phyloP scores from a whole-genome alignment of 1,140 invertebrate species.

The Brachionus koreanus region DNA sequence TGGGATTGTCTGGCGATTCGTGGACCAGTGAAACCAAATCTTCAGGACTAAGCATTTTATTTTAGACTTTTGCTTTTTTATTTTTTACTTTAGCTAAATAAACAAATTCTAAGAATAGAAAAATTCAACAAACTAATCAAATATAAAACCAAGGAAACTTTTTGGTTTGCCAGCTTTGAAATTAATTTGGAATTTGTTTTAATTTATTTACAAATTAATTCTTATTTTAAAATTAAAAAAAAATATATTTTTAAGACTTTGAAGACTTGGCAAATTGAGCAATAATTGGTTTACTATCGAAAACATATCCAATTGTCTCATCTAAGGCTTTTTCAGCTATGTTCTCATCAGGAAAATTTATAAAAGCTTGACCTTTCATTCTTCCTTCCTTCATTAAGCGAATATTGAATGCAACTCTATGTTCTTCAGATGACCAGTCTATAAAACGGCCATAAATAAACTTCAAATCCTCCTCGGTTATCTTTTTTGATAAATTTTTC shows the following conservation, averaged over 20 bases:
- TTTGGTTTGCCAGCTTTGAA: no score
- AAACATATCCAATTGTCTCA: conserved; percentile 81
- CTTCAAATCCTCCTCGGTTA: conserved; percentile 70
- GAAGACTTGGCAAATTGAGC: conserved; percentile 58
- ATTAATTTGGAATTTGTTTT: no score
- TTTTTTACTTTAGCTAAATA: not conserved
- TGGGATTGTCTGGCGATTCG: not conserved
- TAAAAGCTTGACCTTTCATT: conserved; percentile 92
- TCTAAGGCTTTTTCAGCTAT: conserved; percentile 71
- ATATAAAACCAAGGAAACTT: no score
- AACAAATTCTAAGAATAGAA: not conserved
- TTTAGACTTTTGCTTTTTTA: not conserved
- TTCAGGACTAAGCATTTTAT: not conserved
- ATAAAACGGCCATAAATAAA: conserved; percentile 72
- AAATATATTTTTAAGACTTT: not conserved
- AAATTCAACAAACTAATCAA: not conserved
- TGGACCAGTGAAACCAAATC: not conserved
- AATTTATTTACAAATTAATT: not conserved
- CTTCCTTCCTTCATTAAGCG: conserved; percentile 85
- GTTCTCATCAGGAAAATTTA: conserved; percentile 71
- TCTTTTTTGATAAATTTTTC: conserved; percentile 81
- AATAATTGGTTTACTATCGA: conserved; percentile 82
- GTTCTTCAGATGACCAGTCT: conserved; percentile 49
- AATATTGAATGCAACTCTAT: conserved; percentile 70
- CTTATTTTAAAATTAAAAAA: not conserved